A percentile compares a stretch with the other conserved stretches of the same genome.
phyloP scores from a whole-genome alignment of 2,113 vertebrate genomes.

The Cynopterus brachyotis region DNA sequence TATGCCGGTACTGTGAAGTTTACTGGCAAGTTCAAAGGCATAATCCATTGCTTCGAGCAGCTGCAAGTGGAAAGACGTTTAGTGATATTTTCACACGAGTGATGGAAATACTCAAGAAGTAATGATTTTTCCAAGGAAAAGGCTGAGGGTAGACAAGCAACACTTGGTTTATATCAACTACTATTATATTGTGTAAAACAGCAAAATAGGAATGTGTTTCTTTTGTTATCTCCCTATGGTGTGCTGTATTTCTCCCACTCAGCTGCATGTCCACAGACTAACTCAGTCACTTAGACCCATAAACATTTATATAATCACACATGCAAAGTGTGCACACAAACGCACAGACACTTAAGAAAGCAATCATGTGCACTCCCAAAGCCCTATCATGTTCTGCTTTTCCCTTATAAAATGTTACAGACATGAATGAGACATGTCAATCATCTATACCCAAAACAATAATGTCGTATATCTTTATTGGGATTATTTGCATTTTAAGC shows the following conservation, averaged over 20 bases:
- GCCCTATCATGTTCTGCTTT: not conserved
- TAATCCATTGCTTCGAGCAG: slow-evolving; percentile 69
- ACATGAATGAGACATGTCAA: not conserved
- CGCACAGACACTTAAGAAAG: not conserved
- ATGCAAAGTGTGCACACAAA: not conserved
- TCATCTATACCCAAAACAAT: not conserved
- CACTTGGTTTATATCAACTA: slow-evolving; percentile 12
- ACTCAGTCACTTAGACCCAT: not conserved
- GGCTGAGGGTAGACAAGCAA: slow-evolving; percentile 23
- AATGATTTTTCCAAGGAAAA: slow-evolving; percentile 38
- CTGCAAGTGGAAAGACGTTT: slow-evolving; percentile 70
- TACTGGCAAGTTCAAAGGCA: slow-evolving; percentile 76
- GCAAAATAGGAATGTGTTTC: not conserved
- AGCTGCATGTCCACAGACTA: not conserved
- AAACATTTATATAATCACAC: not conserved
- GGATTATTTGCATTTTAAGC: not conserved
- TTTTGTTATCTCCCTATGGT: not conserved
- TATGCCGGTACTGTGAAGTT: slow-evolving; percentile 64
- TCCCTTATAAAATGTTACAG: not conserved
- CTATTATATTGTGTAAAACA: not conserved
- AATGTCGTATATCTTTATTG: not conserved
- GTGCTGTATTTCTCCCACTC: not conserved
- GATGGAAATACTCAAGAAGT: slow-evolving; percentile 54
- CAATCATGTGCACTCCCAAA: not conserved
- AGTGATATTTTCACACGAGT: slow-evolving; percentile 63